phyloP scores from a whole-genome alignment of 1,140 invertebrate genomes.

The Bombus sylvicola region DNA sequence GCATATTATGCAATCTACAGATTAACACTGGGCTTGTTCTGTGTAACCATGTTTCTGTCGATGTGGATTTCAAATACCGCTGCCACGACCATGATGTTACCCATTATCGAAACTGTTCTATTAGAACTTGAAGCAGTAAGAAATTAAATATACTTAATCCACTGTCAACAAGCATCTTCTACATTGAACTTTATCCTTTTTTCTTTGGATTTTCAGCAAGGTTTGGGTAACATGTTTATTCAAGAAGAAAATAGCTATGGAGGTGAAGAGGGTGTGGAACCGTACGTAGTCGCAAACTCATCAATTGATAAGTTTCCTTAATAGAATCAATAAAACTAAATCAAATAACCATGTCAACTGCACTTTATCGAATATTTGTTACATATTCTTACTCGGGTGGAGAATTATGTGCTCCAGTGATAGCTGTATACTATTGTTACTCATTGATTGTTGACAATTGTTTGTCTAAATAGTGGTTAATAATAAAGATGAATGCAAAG shows the following conservation, averaged over 20 bases:
- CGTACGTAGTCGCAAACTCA: slow-evolving; percentile 57
- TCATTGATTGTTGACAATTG: no score
- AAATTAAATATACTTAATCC: slow-evolving; percentile 3
- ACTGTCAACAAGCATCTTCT: background rate
- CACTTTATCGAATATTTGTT: background rate
- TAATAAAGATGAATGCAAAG: background rate
- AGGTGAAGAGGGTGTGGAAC: slow-evolving; percentile 61
- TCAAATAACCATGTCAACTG: background rate
- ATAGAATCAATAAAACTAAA: no score
- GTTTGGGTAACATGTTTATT: slow-evolving; percentile 79
- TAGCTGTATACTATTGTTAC: background rate
- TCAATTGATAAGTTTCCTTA: background rate
- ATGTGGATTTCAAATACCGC: slow-evolving; percentile 88
- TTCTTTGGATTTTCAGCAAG: slow-evolving; percentile 75
- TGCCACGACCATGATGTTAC: slow-evolving; percentile 86
- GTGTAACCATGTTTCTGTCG: slow-evolving; percentile 85
- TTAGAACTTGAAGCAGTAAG: slow-evolving; percentile 82
- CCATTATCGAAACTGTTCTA: slow-evolving; percentile 84
- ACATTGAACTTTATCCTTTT: background rate
- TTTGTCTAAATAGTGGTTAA: background rate
- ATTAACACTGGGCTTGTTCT: slow-evolving; percentile 84
- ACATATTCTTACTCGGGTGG: background rate
- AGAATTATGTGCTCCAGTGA: background rate
- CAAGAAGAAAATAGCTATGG: slow-evolving; percentile 56
- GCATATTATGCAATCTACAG: slow-evolving; percentile 56